Base-by-base conservation (phyloP, 2,888 invertebrate genomes). In the Trichogramma dendrolimi region DNA sequence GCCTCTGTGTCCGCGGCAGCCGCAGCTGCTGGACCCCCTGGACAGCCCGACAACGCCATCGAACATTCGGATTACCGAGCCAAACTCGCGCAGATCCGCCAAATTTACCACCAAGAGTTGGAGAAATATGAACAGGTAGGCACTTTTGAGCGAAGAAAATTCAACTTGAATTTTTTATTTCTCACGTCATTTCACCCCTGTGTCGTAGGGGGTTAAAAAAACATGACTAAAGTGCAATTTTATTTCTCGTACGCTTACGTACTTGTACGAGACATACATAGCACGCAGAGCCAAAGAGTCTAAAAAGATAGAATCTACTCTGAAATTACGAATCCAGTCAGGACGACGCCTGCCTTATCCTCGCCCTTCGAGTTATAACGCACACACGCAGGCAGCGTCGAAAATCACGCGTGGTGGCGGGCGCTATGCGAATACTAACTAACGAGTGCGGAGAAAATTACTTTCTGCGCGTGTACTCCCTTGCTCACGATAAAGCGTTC, bases 21-120 rank as follows among this genome's bases (percentile, higher is more conserved):
- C 66, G 80, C 80, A 11, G 81, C 86, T 74, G 84, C 84, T 74
- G 88, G 88, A 75, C 86, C 88, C 65, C 27, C 27, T 27, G 88
- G 88, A 67, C 87, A 88, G 80, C 88, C 91, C 69, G 95, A 96
- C 81, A 95, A 95, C 81, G 95, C 96, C 72, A 96, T 96, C 79
- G 99, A 99, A 83, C 98, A 99, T 82, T 96, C 98, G 65, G 99
- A 99, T 82, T 99, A 99, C 84, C 88, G 98, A 73, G 96, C 96
- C 73, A 99, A 99, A 82, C 85, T 99, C 74, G 94, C 96, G 10
- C 98, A 99, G 83, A 99, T 99, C 80, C 87, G 99, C 66, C 94
- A 95, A 82, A 98, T 99, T 74, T 99, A 99, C 83, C 97, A 98
- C 81, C 95, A 96, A 82, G 99, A 99, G 82, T 82, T 99, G 76